Conservation (phyloP, 2,113 vertebrate genomes). For the Percina caprodes region DNA sequence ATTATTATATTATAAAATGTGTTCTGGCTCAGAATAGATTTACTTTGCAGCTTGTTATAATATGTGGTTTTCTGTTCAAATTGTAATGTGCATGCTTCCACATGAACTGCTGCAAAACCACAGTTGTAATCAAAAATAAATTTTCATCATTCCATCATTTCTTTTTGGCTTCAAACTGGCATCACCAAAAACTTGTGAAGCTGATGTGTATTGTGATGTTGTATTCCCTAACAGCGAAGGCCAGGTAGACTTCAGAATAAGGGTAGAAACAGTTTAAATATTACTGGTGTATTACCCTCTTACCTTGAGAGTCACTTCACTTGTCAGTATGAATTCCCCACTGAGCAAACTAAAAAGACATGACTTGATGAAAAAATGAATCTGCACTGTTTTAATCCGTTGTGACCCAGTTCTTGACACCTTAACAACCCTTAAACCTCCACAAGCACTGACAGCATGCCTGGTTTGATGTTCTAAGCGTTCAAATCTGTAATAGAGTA, state of each 20-base stretch:
- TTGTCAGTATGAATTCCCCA: constrained; percentile 11
- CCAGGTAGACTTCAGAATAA: neutral
- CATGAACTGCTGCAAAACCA: neutral
- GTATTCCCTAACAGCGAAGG: neutral
- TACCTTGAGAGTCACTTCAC: neutral
- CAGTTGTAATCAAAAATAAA: neutral
- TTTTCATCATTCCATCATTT: neutral
- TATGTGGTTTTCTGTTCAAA: neutral
- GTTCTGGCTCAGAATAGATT: neutral
- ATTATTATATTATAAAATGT: neutral
- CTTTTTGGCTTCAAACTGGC: constrained; percentile 5
- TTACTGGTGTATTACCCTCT: neutral
- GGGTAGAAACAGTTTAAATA: neutral
- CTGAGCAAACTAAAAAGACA: constrained; percentile 55
- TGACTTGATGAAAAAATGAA: constrained; percentile 25
- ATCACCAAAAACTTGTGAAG: neutral
- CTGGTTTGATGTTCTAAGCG: constrained; percentile 40
- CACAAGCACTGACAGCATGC: constrained; percentile 33
- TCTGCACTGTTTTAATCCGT: constrained; percentile 58
- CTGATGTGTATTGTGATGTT: too few relatives aligned
- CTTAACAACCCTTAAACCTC: constrained; percentile 44
- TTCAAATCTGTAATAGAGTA: constrained; percentile 28
- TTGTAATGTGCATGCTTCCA: neutral
- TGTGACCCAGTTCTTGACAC: constrained; percentile 51
- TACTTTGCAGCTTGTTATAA: neutral